Evolutionary conservation across 2,113 vertebrate species (phyloP).

Genomic region (Lipotes vexillifer): DNA sequence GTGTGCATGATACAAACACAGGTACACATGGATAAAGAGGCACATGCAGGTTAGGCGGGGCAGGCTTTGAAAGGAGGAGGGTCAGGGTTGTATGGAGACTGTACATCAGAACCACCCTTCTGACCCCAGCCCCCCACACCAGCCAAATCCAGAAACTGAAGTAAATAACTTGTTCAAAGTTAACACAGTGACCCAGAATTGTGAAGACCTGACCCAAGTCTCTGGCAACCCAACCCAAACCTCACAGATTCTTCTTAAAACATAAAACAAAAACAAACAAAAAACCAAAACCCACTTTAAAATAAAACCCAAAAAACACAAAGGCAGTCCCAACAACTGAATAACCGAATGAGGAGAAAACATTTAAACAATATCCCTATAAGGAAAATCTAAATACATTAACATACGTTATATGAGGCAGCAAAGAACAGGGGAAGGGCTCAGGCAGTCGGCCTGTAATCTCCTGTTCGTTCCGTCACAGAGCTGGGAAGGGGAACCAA

Average conservation of each 20-base stretch:
- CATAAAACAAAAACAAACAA: neutral
- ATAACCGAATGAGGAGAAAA: neutral
- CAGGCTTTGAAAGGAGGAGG: neutral
- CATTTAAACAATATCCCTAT: neutral
- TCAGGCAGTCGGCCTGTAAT: neutral
- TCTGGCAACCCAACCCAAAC: neutral
- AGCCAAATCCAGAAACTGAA: neutral
- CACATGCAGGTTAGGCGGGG: neutral
- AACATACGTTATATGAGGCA: neutral
- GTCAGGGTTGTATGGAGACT: neutral
- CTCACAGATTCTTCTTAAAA: neutral
- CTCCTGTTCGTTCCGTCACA: rapidly evolving
- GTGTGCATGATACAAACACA: rapidly evolving
- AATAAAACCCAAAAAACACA: neutral
- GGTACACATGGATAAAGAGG: rapidly evolving
- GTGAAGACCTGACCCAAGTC: neutral
- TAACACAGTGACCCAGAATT: neutral
- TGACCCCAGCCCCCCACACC: rapidly evolving
- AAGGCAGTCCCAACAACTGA: neutral
- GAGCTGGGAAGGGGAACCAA: neutral
- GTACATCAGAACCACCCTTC: neutral
- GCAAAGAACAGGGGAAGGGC: neutral
- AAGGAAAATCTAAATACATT: conserved; percentile 2
- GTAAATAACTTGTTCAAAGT: neutral
- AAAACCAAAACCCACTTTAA: neutral